Percentiles rank a stretch among this genome's conserved stretches.
These are phyloP conservation scores for Seriola dumerili DNA, from an alignment of 2,113 vertebrate species.

Conservation along the genomic window DNA sequence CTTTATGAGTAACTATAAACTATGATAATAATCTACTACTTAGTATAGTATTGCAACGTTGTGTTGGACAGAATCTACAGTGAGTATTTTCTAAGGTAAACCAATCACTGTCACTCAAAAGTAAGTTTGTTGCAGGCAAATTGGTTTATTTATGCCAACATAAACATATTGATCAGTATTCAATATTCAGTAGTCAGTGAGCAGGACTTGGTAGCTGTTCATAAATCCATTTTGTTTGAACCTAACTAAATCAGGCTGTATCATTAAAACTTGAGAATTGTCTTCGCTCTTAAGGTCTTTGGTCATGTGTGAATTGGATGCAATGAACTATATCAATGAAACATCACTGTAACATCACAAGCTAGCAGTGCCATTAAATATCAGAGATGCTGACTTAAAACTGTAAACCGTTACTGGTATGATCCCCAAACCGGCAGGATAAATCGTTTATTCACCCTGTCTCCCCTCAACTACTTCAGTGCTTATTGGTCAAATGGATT, in stretches of 20 bases:
- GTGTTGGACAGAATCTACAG: too few species aligned
- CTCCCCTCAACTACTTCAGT: background rate
- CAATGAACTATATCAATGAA: too few species aligned
- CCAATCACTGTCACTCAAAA: too few species aligned
- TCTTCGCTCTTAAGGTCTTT: too few species aligned
- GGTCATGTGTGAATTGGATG: too few species aligned
- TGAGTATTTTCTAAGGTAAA: too few species aligned
- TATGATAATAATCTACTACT: background rate
- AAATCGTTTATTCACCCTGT: background rate
- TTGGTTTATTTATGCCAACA: constrained; percentile 3
- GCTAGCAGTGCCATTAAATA: background rate
- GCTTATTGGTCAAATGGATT: background rate
- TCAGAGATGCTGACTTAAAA: background rate
- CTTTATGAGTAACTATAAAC: background rate
- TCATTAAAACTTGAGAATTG: too few species aligned
- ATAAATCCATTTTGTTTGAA: too few species aligned
- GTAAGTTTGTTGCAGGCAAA: constrained; percentile 20
- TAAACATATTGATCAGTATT: constrained; percentile 5
- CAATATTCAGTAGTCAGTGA: background rate
- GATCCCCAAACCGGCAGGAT: background rate
- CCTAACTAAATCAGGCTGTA: too few species aligned
- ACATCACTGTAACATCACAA: background rate
- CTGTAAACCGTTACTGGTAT: background rate
- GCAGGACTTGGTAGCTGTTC: too few species aligned
- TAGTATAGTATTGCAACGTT: background rate